Evolutionary conservation across 2,113 vertebrate genomes (phyloP), one percentile per base, ranked within the genome.

Genomic region (Odobenus rosmarus): DNA sequence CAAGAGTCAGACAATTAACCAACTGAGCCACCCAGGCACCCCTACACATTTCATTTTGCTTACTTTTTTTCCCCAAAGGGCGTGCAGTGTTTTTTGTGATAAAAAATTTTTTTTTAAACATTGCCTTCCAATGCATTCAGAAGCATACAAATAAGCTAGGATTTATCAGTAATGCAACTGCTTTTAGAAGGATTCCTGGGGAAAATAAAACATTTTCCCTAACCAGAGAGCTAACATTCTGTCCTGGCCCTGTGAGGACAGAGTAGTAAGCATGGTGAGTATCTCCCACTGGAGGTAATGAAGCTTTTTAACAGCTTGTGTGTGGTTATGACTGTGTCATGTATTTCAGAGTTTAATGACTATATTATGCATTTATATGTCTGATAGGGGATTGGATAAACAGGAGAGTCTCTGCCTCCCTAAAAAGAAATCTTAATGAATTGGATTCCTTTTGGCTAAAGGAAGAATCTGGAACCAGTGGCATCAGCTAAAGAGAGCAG

Each of bases 351-450:
- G 76, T 87, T 97, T 98, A 94, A 94, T 90, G 81, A 72, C 46
- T 69, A 4, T 90, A 61, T 90, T 90, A 77, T 87, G 46, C 39
- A 61, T 69, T 98, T 87, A 87, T 88, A 79, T 93, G 76, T 93
- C 97, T 95, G 84, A 89, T 85, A 94, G 42, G 49, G 80, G 51
- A 59, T 88, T 74, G 72, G 62, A 93, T 92, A 95, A 92, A 92
- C 26, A 94, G 83, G 71, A 83, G 16, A 82, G 62, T 81, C 53
- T 72, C 74, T 94, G 67, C 28, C 26, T 96, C 36, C 80, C 55
- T 94, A 84, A 49, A 87, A 91, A 96, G 26, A 95, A 81, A 84
- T 88, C 39, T 33, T 80, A 84, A 93, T 74, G 61, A 87, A 93
- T 57, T 95, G 39, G 39, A 87, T 96, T 94, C 69, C 71, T 33